A percentile compares a stretch with the other conserved stretches of the same genome.
These are phyloP conservation scores for Rhea americana DNA, from an alignment of 2,113 vertebrate species.

Conservation along the genomic window DNA sequence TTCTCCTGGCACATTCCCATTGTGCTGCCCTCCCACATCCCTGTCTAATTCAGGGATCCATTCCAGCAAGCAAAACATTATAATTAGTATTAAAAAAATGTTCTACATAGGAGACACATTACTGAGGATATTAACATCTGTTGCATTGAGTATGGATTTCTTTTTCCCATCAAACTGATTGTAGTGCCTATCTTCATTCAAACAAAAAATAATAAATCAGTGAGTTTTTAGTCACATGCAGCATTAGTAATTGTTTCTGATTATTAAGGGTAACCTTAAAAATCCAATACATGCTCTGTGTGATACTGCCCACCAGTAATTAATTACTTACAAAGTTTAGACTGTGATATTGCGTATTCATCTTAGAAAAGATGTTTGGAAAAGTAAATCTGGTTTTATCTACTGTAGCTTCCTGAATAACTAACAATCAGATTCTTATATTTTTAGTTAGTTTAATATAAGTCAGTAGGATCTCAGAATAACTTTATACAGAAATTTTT, in stretches of 20 bases:
- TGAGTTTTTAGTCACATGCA: neutral
- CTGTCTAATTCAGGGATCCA: neutral
- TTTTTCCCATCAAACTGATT: neutral
- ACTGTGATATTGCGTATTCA: neutral
- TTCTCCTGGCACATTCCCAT: neutral
- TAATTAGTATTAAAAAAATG: neutral
- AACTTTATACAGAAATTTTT: neutral
- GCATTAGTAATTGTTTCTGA: neutral
- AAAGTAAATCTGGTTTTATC: neutral
- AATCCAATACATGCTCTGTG: neutral
- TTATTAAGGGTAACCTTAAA: neutral
- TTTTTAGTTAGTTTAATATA: neutral
- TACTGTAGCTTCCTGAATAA: neutral
- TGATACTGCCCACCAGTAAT: neutral
- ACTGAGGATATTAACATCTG: neutral
- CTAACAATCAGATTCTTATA: neutral
- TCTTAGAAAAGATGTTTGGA: neutral
- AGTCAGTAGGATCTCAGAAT: neutral
- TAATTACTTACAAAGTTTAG: neutral
- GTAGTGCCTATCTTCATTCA: neutral
- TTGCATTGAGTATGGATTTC: neutral
- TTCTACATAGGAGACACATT: neutral
- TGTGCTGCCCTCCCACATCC: fast-evolving
- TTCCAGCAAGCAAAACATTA: neutral
- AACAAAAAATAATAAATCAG: neutral